Evolutionary conservation across 1,140 invertebrate genomes (phyloP), one percentile per base, ranked within the genome.

Genomic region (Macrobrachium rosenbergii): DNA sequence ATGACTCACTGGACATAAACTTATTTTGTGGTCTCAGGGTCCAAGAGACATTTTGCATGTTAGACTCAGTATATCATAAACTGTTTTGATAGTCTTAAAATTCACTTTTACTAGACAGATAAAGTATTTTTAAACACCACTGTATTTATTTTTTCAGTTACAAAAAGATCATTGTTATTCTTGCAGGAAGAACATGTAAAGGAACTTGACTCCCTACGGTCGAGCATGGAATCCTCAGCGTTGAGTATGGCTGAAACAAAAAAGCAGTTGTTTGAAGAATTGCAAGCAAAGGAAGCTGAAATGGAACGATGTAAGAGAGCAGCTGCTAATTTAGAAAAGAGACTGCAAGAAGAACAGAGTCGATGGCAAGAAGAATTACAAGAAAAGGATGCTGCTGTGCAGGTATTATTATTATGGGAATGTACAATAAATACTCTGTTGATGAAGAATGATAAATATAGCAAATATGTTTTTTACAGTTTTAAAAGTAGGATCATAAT

Each of bases 101-200:
- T 37, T 37, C 28, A 37, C 28, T 37, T 37, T 37, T 37, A 37
- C 17, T 64, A 64, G 17, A 64, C 21, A 64, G 17, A 5, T 5
- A 64, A 2, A 2, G 17, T 11, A 72, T 11, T 12, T 72, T 73
- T 73, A 73, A 19, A 0, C 43, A 23, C 19, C 28, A 14, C 17
- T 76, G 21, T 23, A 23, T 43, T n/a, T 75, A 75, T 17, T 21
- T 11, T 5, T 67, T n/a, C 14, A 23, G 17, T 7, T 8, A 37
- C 21, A 37, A 76, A 6, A 60, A 60, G n/a, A 67, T 64, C 63
- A 52, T 76, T 83, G 6, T 52, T 75, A 21, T 79, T 45, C 64
- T 23, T 83, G 21, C 93, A 95, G 90, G 93, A 93, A 94, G 96
- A 90, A 90, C 94, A 89, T 92, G 92, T 89, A 92, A 93, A 90